Conservation (phyloP, 2,888 invertebrate species). For the Chrysodeixis includens region DNA sequence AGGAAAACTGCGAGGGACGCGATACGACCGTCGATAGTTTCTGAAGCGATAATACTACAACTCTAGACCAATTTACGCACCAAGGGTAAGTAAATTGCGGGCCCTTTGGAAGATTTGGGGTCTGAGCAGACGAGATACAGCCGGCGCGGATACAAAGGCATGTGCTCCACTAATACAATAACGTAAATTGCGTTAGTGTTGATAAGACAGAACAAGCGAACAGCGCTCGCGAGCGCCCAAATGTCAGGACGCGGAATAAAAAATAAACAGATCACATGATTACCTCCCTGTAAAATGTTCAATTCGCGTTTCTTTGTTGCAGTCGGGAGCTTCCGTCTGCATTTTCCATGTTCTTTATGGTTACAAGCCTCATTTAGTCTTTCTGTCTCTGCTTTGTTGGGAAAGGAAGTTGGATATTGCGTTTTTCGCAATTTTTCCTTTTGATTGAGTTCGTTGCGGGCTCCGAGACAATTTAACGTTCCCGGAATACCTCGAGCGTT, state of each 20-base stretch:
- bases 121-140: conserved; percentile 55
- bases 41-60: conserved; percentile 68
- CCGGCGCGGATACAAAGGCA: conserved; percentile 40
- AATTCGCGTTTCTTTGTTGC: conserved; percentile 38
- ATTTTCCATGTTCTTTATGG: conserved; percentile 49
- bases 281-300: conserved; percentile 37
- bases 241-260: conserved; percentile 17
- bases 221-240: conserved; percentile 24
- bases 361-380: conserved; percentile 57
- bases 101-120: conserved; percentile 56
- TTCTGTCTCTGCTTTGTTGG: conserved; percentile 51
- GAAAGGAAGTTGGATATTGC: conserved; percentile 51
- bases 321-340: conserved; percentile 43
- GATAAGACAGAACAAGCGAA: conserved; percentile 42
- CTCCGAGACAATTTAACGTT: conserved; percentile 43
- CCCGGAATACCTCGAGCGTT: conserved; percentile 42
- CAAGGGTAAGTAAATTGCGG: conserved; percentile 67
- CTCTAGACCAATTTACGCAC: conserved; percentile 70
- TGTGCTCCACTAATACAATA: conserved; percentile 36
- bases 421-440: conserved; percentile 52
- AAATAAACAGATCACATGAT: conserved; percentile 47
- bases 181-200: conserved; percentile 42
- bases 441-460: conserved; percentile 50
- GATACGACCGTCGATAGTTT: conserved; percentile 65
- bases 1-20: conserved; percentile 61